These are phyloP conservation scores for Melanotaenia duboulayi DNA, from an alignment of 2,113 vertebrate genomes.

Conservation along the genomic window DNA sequence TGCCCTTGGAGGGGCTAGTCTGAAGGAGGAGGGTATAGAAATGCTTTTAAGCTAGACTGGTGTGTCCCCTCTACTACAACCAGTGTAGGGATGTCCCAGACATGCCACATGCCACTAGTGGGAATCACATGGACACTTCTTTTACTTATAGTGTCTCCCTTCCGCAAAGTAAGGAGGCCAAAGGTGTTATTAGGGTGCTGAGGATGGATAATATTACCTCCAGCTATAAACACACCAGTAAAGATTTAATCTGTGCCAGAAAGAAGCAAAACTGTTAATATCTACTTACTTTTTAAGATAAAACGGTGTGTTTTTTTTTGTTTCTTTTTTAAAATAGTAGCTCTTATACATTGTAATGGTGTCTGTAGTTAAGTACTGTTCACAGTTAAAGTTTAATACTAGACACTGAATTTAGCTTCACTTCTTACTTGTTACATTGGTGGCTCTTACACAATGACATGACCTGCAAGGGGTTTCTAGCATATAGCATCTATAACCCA, in stretches of 20 bases:
- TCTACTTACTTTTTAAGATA: not conserved
- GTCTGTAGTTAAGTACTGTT: not conserved
- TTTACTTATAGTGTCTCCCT: conserved; percentile 34
- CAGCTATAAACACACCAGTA: conserved; percentile 42
- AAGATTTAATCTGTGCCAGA: conserved; percentile 19
- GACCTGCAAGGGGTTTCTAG: not conserved
- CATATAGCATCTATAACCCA: too few species aligned
- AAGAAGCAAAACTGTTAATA: conserved; percentile 4
- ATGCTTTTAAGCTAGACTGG: conserved; percentile 16
- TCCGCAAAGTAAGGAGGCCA: conserved; percentile 18
- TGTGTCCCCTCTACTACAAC: conserved; percentile 39
- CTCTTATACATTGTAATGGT: too few species aligned
- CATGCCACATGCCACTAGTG: conserved; percentile 46
- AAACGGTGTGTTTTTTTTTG: too few species aligned
- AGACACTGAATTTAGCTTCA: not conserved
- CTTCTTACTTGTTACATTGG: not conserved
- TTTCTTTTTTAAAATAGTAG: not conserved
- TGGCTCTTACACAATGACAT: not conserved
- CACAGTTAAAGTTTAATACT: not conserved
- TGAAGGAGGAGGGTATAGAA: conserved; percentile 35
- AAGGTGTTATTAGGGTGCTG: conserved; percentile 13
- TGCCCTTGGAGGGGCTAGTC: conserved; percentile 62
- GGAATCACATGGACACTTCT: conserved; percentile 36
- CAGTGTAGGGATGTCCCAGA: conserved; percentile 65
- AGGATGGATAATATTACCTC: conserved; percentile 42